Evolutionary conservation across 1,140 invertebrate species (phyloP).

Genomic region (Drosophila gunungcola): DNA sequence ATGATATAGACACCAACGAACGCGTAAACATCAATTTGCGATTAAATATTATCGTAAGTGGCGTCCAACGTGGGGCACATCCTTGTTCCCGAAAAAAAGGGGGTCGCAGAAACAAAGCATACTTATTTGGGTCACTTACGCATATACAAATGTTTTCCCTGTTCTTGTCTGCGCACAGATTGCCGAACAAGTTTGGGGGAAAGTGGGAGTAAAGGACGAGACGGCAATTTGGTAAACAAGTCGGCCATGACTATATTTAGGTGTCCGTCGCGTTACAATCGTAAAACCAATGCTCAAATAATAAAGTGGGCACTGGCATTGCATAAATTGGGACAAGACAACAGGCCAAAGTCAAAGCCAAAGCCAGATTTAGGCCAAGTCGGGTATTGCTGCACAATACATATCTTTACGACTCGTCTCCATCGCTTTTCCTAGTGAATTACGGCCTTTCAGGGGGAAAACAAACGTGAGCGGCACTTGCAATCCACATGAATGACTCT

Average conservation of each 20-base stretch:
- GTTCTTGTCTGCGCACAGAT: constrained; percentile 51
- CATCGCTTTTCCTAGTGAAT: constrained; percentile 25
- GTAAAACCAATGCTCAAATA: constrained; percentile 41
- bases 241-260: constrained; percentile 52
- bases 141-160: constrained; percentile 33
- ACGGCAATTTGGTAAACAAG: constrained; percentile 56
- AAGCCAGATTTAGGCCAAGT: constrained; percentile 45
- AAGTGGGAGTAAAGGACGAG: constrained; percentile 11
- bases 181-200: constrained; percentile 25
- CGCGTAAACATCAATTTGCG: constrained; percentile 64
- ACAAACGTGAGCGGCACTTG: constrained; percentile 41
- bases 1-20: constrained; percentile 10
- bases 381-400: constrained; percentile 48
- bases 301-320: constrained; percentile 50
- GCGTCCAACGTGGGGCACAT: constrained; percentile 6
- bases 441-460: constrained; percentile 12
- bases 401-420: constrained; percentile 48
- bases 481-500: constrained; percentile 41
- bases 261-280: constrained; percentile 43
- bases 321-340: constrained; percentile 39
- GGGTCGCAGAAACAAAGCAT: constrained; percentile 41
- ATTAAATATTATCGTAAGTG: constrained; percentile 61
- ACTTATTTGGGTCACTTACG: constrained; percentile 62
- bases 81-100: neutral
- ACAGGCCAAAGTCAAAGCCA: constrained; percentile 22